These are phyloP conservation scores for Fragum whitleyi DNA, from an alignment of 2,888 invertebrate species.

Conservation along the genomic window DNA sequence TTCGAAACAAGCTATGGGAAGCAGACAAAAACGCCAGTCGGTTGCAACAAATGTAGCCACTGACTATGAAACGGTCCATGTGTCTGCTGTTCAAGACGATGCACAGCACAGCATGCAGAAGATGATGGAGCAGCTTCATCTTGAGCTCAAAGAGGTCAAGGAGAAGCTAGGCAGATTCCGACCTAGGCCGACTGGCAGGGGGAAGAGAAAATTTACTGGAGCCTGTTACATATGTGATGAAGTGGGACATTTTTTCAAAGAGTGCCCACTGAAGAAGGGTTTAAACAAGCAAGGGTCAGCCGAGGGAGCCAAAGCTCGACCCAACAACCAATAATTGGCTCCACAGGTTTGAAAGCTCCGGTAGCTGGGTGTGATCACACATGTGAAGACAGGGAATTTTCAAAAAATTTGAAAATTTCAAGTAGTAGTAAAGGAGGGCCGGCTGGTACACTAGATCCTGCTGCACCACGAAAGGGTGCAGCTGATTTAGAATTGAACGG, in stretches of 20 bases:
- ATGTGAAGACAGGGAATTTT: neutral
- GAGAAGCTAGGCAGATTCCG: neutral
- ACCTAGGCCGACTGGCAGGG: too few relatives aligned
- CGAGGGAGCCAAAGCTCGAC: neutral
- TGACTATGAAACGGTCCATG: conserved; percentile 4
- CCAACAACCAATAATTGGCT: neutral
- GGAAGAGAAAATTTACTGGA: neutral
- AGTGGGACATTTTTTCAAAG: too few relatives aligned
- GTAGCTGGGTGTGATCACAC: too few relatives aligned
- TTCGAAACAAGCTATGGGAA: conserved; percentile 7
- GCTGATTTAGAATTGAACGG: neutral
- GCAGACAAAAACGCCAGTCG: neutral
- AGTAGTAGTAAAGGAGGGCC: neutral
- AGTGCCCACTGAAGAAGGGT: neutral
- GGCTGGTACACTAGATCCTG: neutral
- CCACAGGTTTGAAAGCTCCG: neutral
- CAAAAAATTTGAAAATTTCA: neutral
- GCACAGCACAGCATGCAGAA: neutral
- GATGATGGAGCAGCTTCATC: too few relatives aligned
- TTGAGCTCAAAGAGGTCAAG: too few relatives aligned
- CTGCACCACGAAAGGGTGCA: neutral
- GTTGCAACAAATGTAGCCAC: neutral
- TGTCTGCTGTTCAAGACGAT: too few relatives aligned
- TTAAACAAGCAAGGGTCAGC: too few relatives aligned
- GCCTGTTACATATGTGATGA: neutral